Conservation (phyloP, 2,113 vertebrate species). For the Phalacrocorax carbo region DNA sequence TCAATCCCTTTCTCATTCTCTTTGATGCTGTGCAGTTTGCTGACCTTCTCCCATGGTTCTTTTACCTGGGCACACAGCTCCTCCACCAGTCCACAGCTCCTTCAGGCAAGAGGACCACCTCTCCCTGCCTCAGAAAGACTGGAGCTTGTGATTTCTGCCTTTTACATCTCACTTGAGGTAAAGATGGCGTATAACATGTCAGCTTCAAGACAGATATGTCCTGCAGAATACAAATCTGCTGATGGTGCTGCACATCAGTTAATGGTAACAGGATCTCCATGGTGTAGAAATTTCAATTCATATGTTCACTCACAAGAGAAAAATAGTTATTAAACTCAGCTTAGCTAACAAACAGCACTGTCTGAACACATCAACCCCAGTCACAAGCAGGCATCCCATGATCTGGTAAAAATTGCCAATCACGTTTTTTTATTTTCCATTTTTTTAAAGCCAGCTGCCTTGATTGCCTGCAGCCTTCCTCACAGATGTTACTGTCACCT, state of each 20-base stretch:
- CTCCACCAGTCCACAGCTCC: background rate
- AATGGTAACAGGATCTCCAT: background rate
- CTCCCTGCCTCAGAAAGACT: background rate
- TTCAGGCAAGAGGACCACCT: background rate
- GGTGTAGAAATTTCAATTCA: background rate
- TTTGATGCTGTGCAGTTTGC: background rate
- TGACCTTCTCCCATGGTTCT: background rate
- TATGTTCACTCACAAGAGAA: background rate
- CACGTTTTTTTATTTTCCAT: background rate
- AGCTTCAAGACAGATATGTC: background rate
- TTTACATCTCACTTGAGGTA: background rate
- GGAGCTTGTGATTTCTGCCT: background rate
- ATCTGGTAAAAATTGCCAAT: constrained; percentile 17
- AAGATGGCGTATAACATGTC: background rate
- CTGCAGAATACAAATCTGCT: background rate
- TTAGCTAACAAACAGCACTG: background rate
- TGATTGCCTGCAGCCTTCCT: background rate
- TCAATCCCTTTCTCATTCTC: background rate
- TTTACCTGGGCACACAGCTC: background rate
- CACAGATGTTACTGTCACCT: constrained; percentile 16
- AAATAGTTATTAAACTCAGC: background rate
- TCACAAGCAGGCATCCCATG: constrained; percentile 30
- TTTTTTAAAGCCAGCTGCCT: background rate
- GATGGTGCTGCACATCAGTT: background rate
- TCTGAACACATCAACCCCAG: background rate